phyloP scores from a whole-genome alignment of 2,113 vertebrate species.

The Dermatemys mawii region DNA sequence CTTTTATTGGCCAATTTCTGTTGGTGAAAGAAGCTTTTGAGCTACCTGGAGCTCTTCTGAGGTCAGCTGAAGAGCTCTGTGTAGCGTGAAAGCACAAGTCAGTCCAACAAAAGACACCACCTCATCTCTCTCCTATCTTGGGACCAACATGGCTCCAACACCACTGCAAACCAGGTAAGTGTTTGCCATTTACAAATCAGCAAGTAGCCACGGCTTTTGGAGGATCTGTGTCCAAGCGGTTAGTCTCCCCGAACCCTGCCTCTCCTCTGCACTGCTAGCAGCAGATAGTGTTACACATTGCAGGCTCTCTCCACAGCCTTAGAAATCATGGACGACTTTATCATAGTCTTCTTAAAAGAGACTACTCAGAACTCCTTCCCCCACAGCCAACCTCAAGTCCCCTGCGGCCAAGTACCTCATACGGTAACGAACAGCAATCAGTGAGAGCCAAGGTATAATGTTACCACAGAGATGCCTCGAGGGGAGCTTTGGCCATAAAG shows the following conservation, averaged over 20 bases:
- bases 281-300: fast-evolving
- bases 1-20: too few relatives aligned
- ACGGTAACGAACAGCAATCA: fast-evolving
- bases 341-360: background rate
- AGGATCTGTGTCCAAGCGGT: background rate
- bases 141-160: background rate
- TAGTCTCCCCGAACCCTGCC: fast-evolving
- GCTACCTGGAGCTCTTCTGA: too few relatives aligned
- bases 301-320: background rate
- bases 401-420: fast-evolving
- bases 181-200: background rate
- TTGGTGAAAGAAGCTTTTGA: too few relatives aligned
- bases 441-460: background rate
- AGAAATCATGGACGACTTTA: background rate
- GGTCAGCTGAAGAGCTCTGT: background rate
- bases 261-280: background rate
- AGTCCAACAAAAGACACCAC: background rate
- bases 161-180: background rate
- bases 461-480: background rate
- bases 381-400: background rate
- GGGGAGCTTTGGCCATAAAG: background rate
- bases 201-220: fast-evolving
- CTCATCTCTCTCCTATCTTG: background rate
- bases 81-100: background rate
- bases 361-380: background rate